Conservation (phyloP, 2,113 vertebrate genomes). For the Anguilla japonica region DNA sequence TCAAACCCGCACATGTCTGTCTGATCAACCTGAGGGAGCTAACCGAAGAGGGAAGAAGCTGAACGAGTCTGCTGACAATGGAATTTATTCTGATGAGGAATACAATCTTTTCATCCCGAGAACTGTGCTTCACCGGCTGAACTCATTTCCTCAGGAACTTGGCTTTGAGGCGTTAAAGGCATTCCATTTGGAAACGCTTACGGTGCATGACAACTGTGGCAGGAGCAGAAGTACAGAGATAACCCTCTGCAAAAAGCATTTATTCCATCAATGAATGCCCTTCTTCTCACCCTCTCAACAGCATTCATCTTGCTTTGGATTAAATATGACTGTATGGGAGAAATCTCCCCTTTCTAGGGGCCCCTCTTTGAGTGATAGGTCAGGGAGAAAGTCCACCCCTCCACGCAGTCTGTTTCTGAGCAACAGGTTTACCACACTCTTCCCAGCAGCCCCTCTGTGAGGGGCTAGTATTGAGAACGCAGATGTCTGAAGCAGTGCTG, state of each 20-base stretch:
- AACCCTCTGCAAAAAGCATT: neutral
- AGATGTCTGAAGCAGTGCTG: slow-evolving; percentile 52
- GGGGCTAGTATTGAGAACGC: slow-evolving; percentile 40
- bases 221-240: neutral
- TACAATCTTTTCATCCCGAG: neutral
- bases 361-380: neutral
- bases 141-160: neutral
- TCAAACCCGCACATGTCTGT: neutral
- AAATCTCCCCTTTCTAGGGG: neutral
- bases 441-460: neutral
- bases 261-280: neutral
- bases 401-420: neutral
- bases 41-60: neutral
- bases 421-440: neutral
- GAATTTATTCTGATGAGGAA: too few relatives aligned
- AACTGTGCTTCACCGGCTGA: neutral
- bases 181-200: neutral
- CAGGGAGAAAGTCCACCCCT: neutral
- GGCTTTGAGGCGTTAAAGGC: neutral
- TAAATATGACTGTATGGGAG: neutral
- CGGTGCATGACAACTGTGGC: neutral
- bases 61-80: neutral
- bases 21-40: neutral
- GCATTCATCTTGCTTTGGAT: neutral
- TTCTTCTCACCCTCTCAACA: neutral